These are phyloP conservation scores for Imbricaverruca yamaguchii DNA, from an alignment of 2,888 invertebrate species.

Conservation along the genomic window DNA sequence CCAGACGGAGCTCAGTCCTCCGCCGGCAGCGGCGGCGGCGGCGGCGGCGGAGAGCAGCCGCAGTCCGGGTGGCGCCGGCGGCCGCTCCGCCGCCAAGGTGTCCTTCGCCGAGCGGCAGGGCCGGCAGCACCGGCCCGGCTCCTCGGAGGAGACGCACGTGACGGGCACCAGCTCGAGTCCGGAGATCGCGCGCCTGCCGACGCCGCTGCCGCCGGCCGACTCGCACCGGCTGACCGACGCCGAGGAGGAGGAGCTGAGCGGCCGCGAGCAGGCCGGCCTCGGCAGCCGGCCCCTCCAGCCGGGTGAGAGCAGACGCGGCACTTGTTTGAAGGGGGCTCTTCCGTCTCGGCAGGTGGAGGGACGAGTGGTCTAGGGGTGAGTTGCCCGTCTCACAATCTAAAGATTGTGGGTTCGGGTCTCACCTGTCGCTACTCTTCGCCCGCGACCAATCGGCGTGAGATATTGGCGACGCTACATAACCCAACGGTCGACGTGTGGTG, in stretches of 20 bases:
- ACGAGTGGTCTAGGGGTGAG: too few species aligned
- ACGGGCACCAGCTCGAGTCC: conserved; percentile 87
- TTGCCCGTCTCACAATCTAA: too few species aligned
- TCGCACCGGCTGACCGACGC: not conserved
- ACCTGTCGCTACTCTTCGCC: too few species aligned
- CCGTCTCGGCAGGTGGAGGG: too few species aligned
- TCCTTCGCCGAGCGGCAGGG: conserved; percentile 84
- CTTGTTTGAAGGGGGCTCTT: too few species aligned
- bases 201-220: not conserved
- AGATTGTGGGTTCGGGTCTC: too few species aligned
- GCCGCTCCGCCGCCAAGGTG: conserved; percentile 47
- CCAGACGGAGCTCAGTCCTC: not conserved
- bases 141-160: conserved; percentile 69
- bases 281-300: conserved; percentile 87
- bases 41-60: conserved; percentile 29
- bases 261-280: conserved; percentile 54
- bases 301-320: conserved; percentile 34
- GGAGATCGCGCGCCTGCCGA: conserved; percentile 34
- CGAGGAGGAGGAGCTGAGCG: conserved; percentile 14
- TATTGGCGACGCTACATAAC: too few species aligned
- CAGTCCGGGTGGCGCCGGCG: not conserved
- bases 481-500: too few species aligned
- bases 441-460: too few species aligned
- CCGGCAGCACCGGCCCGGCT: conserved; percentile 37
- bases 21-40: conserved; percentile 43